Base-by-base conservation (phyloP, 1,140 invertebrate genomes). In the Drosophila biarmipes region DNA sequence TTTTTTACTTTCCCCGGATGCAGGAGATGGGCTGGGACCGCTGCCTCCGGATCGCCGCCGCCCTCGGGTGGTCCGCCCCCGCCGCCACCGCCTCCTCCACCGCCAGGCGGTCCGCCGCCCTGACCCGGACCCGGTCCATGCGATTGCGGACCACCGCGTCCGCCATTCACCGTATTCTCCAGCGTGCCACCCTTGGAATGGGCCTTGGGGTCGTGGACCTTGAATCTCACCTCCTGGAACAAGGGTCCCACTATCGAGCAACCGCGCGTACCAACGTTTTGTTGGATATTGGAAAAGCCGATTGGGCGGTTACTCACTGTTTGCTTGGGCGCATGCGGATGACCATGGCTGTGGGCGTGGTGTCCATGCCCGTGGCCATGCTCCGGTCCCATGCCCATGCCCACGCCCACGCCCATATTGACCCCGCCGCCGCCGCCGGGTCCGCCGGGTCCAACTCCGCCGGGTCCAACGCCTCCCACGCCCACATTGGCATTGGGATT, bases 151-250 rank as follows among this genome's bases (percentile, higher is more conserved):
- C 95, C 90, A 93, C 94, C 93, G 56, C 95, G 92, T 2, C 95
- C 94, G 34, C 97, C 97, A 91, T 98, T 97, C 54, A 98, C 96
- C 37, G 96, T 97, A 92, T 97, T 97, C 93, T 98, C 97, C 68
- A 98, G 93, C 3, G 96, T 97, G 27, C 96, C 96, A 52, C 97
- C 96, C 93, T 98, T 98, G 90, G 96, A 97, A 92, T 97, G 96
- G 90, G 95, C 96, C 93, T 97, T 98, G 11, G 97, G 97, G 94
- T 98, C 97, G 93, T 97, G 96, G 59, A 97, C 96, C 94, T 98
- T 98, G 94, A 97, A 97, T 90, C 97, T 96, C 92, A 98, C 97
- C 95, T 98, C 96, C 96, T 98, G 96, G 93, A 96, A 95, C 95
- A 94, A 94, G 95, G 94, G 94, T 94, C 92, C 92, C 94, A 95